Evolutionary conservation across 2,888 invertebrate species (phyloP), one percentile per base, ranked within the genome.

Genomic region (Caenorhabditis japonica): DNA sequence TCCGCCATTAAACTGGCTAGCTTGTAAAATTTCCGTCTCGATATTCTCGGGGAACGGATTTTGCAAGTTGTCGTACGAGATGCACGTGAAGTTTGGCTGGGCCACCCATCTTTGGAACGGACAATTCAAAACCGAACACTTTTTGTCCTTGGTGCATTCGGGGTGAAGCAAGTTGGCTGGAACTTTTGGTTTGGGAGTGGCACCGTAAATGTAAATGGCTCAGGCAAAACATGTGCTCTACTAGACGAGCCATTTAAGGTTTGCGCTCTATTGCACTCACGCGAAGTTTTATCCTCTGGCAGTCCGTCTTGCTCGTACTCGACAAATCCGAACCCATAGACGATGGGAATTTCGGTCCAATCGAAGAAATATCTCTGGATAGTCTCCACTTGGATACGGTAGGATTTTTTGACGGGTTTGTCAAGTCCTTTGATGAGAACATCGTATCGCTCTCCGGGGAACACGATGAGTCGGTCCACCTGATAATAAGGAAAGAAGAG

Each of bases 381-480:
- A 0, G 80, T 77, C 43, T 80, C 80, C 27, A 75, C 60, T 23
- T 76, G 70, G 23, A 80, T 74, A n/a, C 70, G 62, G 64, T 77
- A 81, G 41, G 53, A 60, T 23, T 72, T 75, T 53, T 80, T 76
- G 8, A 64, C 64, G 13, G 84, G 79, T 8, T 59, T 61, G 3
- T 53, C 74, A 44, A 77, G 33, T n/a, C 79, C 81, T 17, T 77
- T 60, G 47, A 86, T 78, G 3, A 83, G 53, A 17, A 86, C 52
- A 55, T 86, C 86, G 66, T 86, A 87, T 19, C 86, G 66, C 46
- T 86, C 86, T 23, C 86, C 86, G 2, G 84, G 81, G 71, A 85
- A 85, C 12, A 86, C 62, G 34, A 83, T 79, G 23, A 86, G 47
- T 10, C 80, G 71, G 46, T 85, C 82, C 10, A 80, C 44, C 62